Percentiles rank a stretch among this genome's conserved stretches.
Evolutionary conservation across 2,888 invertebrate genomes (phyloP).

Genomic region (Gryllus longicercus): DNA sequence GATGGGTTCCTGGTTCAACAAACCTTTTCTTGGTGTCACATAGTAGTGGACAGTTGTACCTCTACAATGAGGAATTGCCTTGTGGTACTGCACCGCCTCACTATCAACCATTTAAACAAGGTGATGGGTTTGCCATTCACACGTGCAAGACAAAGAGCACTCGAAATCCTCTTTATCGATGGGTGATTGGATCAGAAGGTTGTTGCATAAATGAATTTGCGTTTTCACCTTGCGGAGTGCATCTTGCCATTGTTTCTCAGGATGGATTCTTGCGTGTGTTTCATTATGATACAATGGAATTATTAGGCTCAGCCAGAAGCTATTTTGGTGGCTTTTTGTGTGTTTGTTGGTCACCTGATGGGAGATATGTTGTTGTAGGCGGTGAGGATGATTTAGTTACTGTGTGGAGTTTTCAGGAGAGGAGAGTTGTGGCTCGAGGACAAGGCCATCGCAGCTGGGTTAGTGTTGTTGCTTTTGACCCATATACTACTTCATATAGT

Average conservation of each 20-base stretch:
- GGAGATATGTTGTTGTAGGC: slow-evolving; percentile 90
- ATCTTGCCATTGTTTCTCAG: slow-evolving; percentile 90
- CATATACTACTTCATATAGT: slow-evolving; percentile 72
- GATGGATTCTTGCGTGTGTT: slow-evolving; percentile 94
- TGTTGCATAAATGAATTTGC: slow-evolving; percentile 92
- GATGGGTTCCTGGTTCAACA: slow-evolving; percentile 94
- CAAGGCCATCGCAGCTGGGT: slow-evolving; percentile 99
- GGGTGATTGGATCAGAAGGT: slow-evolving; percentile 78
- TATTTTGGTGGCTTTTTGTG: slow-evolving; percentile 98
- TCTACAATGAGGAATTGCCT: slow-evolving; percentile 93
- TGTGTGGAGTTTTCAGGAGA: slow-evolving; percentile 90
- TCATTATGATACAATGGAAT: slow-evolving; percentile 96
- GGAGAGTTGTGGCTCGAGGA: slow-evolving; percentile 92
- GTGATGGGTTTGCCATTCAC: slow-evolving; percentile 89
- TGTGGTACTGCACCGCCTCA: slow-evolving; percentile 88
- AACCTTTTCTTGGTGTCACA: slow-evolving; percentile 93
- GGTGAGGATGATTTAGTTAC: slow-evolving; percentile 99
- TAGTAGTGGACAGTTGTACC: slow-evolving; percentile 92
- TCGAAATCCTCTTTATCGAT: slow-evolving; percentile 90
- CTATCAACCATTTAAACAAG: slow-evolving; percentile 93
- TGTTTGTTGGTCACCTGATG: slow-evolving; percentile 97
- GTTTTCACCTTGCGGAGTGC: slow-evolving; percentile 91
- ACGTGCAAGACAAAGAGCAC: slow-evolving; percentile 96
- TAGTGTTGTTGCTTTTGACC: slow-evolving; percentile 92
- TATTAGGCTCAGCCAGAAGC: slow-evolving; percentile 87